Conservation (phyloP, 2,113 vertebrate species). For the Platichthys stellatus region DNA sequence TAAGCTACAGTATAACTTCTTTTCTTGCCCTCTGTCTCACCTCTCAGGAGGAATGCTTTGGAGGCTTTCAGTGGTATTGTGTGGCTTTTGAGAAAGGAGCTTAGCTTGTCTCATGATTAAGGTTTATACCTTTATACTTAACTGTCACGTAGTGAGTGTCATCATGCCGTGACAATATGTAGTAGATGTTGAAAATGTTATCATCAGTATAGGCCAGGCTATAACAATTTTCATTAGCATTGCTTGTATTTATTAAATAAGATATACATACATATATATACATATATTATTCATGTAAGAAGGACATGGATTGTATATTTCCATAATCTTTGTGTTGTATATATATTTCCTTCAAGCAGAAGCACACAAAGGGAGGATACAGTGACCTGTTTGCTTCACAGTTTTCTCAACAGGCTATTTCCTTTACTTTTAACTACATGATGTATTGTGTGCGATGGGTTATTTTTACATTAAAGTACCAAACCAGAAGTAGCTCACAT, state of each 20-base stretch:
- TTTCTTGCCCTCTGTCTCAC: conserved; percentile 38
- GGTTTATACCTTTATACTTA: conserved; percentile 9
- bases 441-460: too few species aligned
- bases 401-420: conserved; percentile 28
- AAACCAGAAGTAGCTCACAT: background rate
- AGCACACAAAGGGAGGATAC: conserved; percentile 72
- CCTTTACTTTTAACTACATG: conserved; percentile 1
- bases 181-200: background rate
- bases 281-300: background rate
- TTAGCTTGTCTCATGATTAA: conserved; percentile 36
- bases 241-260: background rate
- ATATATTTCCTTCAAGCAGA: conserved; percentile 32
- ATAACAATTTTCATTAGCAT: background rate
- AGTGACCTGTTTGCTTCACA: conserved; percentile 25
- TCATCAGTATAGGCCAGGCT: too few species aligned
- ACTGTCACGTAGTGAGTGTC: conserved; percentile 2
- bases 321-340: background rate
- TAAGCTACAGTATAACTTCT: background rate
- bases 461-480: too few species aligned
- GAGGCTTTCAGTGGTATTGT: conserved; percentile 19
- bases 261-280: too few species aligned
- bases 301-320: background rate
- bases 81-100: conserved; percentile 26
- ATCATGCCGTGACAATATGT: background rate
- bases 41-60: conserved; percentile 44